Conservation (phyloP, 2,797 vertebrate species). For the Onychomys leucogaster region DNA sequence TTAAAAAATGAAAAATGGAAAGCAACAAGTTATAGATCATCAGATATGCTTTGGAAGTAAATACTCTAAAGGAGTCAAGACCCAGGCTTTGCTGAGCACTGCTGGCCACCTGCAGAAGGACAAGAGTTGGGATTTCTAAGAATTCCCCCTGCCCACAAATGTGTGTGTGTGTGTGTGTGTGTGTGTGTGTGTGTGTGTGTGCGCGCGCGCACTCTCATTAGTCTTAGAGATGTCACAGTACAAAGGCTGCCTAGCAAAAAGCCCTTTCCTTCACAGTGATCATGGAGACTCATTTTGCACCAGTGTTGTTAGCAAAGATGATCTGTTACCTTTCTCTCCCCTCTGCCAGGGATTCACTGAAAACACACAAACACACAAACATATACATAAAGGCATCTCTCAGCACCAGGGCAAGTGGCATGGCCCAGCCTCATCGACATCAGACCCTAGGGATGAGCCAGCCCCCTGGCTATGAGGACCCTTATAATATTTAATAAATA, state of each 20-base stretch:
- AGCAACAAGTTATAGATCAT: constrained; percentile 19
- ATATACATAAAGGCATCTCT: background rate
- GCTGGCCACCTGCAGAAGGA: background rate
- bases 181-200: background rate
- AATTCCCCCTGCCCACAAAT: background rate
- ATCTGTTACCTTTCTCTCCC: background rate
- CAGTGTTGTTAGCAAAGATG: background rate
- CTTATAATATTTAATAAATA: background rate
- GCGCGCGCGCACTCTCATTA: background rate
- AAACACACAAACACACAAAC: background rate
- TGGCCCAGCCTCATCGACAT: background rate
- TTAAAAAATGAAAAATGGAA: background rate
- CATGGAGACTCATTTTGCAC: background rate
- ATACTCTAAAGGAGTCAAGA: background rate
- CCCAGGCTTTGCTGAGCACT: background rate
- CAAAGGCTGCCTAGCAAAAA: background rate
- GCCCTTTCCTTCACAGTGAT: background rate
- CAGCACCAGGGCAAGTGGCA: background rate
- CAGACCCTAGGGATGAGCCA: background rate
- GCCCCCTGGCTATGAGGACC: background rate
- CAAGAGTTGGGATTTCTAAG: background rate
- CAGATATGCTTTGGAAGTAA: constrained; percentile 3
- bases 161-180: background rate
- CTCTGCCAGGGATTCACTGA: background rate
- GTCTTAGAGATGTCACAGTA: background rate